Evolutionary conservation across 2,113 vertebrate species (phyloP), one percentile per base, ranked within the genome.

Genomic region (Corynorhinus townsendii): DNA sequence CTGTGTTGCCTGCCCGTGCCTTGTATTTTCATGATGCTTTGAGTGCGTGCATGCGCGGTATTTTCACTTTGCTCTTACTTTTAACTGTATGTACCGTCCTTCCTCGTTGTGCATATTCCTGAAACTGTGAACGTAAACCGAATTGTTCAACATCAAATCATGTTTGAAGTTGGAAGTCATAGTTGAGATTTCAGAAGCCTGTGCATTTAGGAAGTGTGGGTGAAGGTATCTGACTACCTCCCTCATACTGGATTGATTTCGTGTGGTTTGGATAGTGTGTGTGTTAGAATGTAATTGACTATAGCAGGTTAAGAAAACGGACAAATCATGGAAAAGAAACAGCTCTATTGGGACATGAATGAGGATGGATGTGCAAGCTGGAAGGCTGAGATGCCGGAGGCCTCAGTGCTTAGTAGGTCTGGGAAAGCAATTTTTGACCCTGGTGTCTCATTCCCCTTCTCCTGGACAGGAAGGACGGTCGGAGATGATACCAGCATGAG

Each of bases 401-500:
- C 3, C 49, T 86, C 15, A 5, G 30, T 17, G 33, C 91, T 92
- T 59, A 19, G 89, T 75, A 38, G 89, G 90, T 33, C 76, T 0
- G 5, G 90, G 94, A 93, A 90, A 92, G 81, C 95, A 66, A 7
- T 43, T 80, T 96, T 89, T 64, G 92, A 90, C 82, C 75, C 75
- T 86, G 72, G 77, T 54, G 35, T 92, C 81, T 69, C 62, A 35
- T 86, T 81, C 47, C n/a, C 14, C 16, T 95, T 83, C 43, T 93
- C 33, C 1, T 20, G 71, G 72, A 59, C 87, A 80, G 95, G 77
- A 96, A 93, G 92, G 62, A 30, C 1, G 9, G 77, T 56, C 0
- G 2, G 76, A 64, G 81, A 79, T 33, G 88, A 92, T 86, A 90
- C 81, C 40, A 54, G 14, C 28, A 9, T 0, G 40, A 47, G 40